Percentiles rank a stretch among this genome's conserved stretches.
phyloP scores from a whole-genome alignment of 35 echinoderm and acorn worm species.

The Diadema setosum region DNA sequence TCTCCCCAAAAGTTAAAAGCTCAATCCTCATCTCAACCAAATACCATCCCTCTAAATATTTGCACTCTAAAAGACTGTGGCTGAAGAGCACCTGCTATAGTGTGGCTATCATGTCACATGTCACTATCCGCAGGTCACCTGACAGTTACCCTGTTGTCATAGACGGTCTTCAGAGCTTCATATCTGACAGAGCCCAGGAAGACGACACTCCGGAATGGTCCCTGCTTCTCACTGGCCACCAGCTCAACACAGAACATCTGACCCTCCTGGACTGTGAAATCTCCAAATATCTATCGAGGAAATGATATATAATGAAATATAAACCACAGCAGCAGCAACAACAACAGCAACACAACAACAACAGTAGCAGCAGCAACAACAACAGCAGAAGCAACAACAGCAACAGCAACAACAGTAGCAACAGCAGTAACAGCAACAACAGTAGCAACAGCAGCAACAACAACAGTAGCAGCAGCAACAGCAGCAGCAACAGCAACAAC shows the following conservation, averaged over 20 bases:
- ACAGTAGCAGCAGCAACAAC: too few relatives aligned
- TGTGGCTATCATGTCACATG: too few relatives aligned
- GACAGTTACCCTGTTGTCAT: slow-evolving; percentile 88
- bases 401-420: too few relatives aligned
- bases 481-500: too few relatives aligned
- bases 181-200: slow-evolving; percentile 90
- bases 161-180: slow-evolving; percentile 90
- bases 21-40: neutral
- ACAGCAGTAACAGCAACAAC: too few relatives aligned
- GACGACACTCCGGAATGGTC: slow-evolving; percentile 85
- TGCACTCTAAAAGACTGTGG: neutral
- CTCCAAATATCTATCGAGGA: slow-evolving; percentile 73
- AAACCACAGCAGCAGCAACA: too few relatives aligned
- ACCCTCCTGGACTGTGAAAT: slow-evolving; percentile 88
- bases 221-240: slow-evolving; percentile 87
- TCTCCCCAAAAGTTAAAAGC: too few relatives aligned
- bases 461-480: too few relatives aligned
- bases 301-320: neutral
- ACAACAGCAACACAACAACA: too few relatives aligned
- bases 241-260: slow-evolving; percentile 96
- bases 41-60: neutral
- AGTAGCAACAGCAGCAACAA: too few relatives aligned
- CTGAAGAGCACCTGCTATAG: too few relatives aligned
- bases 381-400: too few relatives aligned
- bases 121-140: neutral